Evolutionary conservation across 2,797 vertebrate species (phyloP), one percentile per base, ranked within the genome.

Genomic region (Danionella dracula): DNA sequence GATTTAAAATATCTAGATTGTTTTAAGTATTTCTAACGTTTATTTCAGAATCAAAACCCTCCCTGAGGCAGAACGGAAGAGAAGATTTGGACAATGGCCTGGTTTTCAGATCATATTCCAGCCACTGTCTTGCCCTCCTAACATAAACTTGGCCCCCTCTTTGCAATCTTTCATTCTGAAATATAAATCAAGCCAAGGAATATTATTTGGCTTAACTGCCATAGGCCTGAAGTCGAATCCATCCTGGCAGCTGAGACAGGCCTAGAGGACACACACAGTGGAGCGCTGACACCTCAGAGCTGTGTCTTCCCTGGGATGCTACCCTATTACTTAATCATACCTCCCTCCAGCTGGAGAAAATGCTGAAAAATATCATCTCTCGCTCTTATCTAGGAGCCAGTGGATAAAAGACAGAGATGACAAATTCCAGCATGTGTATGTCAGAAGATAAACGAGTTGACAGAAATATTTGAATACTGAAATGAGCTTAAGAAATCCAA

Each of bases 111-210:
- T 69, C 60, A 23, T 69, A 66, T 63, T 63, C 40, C 57, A 72
- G 40, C 63, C 29, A 40, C 21, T 57, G 67, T 56, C 66, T 35
- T 46, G 66, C 54, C 32, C 44, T 70, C 80, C 82, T 81, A 85
- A 84, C 48, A 78, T 65, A 83, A 82, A 82, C 72, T 37, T n/a
- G n/a, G 68, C 81, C 77, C 79, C 75, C 75, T 76, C 81, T 75
- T 81, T 81, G 70, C 77, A 83, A 83, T 80, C 72, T 76, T 78
- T 81, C 66, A 77, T 77, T 80, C 80, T 76, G 49, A 68, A 20
- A 32, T 59, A 78, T 86, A 80, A 80, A 83, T 83, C 76, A 81
- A 44, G 21, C 23, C 59, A 74, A 51, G 70, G 58, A 71, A 71
- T 53, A 34, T 50, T 7, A 46, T 69, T 58, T 61, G 42, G 59